A percentile compares a stretch with the other conserved stretches of the same genome.
These are phyloP conservation scores for Nephotettix cincticeps DNA, from an alignment of 1,140 invertebrate species.

Conservation along the genomic window DNA sequence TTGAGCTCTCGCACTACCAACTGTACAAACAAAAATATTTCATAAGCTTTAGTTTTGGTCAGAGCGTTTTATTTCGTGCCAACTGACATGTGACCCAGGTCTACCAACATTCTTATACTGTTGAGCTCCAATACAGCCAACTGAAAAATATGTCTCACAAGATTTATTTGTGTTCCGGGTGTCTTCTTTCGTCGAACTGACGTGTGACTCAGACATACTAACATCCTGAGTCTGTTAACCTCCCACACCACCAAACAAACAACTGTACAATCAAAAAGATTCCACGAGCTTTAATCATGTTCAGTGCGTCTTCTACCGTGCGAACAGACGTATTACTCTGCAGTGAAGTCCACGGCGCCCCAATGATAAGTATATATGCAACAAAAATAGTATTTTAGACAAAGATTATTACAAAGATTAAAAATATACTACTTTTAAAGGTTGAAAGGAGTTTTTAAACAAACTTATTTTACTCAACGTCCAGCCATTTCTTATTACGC, in stretches of 20 bases:
- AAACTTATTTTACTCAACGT: too few relatives aligned
- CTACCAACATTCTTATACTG: constrained; percentile 87
- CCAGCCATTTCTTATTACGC: too few relatives aligned
- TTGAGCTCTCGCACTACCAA: constrained; percentile 81
- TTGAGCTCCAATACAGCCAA: constrained; percentile 81
- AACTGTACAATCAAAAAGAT: constrained; percentile 65
- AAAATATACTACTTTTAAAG: too few relatives aligned
- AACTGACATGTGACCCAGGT: constrained; percentile 82
- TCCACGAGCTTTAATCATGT: constrained; percentile 73
- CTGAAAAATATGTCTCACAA: constrained; percentile 51
- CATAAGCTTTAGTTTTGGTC: constrained; percentile 70
- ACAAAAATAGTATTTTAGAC: too few relatives aligned
- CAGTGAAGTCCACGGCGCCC: too few relatives aligned
- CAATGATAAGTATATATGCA: too few relatives aligned
- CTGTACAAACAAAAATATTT: constrained; percentile 55
- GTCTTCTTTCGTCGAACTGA: constrained; percentile 76
- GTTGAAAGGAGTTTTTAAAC: too few relatives aligned
- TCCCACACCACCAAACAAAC: constrained; percentile 54
- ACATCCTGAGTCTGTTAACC: constrained; percentile 88
- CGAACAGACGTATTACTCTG: constrained; percentile 74
- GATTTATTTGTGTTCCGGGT: constrained; percentile 69
- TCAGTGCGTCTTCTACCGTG: constrained; percentile 76
- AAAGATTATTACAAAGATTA: too few relatives aligned
- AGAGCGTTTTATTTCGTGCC: constrained; percentile 79
- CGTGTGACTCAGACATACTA: constrained; percentile 87